Evolutionary conservation across 1,140 invertebrate species (phyloP).

Genomic region (Paracyclopina nana): DNA sequence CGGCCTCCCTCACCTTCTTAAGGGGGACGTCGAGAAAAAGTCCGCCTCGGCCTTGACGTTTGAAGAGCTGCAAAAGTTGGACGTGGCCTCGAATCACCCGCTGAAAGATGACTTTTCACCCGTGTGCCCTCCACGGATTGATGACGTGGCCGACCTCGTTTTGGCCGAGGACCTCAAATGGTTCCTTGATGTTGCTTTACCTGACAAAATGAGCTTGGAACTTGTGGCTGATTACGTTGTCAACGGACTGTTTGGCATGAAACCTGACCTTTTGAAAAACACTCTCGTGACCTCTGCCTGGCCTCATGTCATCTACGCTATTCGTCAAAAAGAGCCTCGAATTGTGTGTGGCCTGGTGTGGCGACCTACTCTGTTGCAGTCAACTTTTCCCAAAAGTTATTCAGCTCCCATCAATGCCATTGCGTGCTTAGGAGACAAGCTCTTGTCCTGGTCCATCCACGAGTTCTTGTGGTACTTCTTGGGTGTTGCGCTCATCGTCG

Average conservation of each 20-base stretch:
- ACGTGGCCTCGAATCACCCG: conserved; percentile 4
- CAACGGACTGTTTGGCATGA: neutral
- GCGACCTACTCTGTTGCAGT: neutral
- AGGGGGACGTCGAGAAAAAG: neutral
- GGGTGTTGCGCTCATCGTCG: neutral
- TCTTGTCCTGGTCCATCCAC: neutral
- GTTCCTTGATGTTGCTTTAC: conserved; percentile 8
- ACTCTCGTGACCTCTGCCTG: neutral
- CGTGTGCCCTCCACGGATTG: neutral
- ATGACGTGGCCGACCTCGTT: neutral
- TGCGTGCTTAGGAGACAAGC: neutral
- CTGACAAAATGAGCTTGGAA: neutral
- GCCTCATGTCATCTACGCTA: neutral
- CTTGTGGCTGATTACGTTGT: neutral
- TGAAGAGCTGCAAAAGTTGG: neutral
- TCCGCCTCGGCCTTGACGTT: neutral
- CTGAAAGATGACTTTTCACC: neutral
- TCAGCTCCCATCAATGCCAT: neutral
- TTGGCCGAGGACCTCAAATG: neutral
- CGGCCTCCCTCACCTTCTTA: too few relatives aligned
- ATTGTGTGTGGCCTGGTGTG: neutral
- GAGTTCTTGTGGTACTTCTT: conserved; percentile 1
- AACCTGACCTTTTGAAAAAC: neutral
- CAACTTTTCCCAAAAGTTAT: neutral
- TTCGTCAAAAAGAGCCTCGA: neutral